Conservation (phyloP, 2,797 vertebrate species). For the Parotocinclus haroldoi region DNA sequence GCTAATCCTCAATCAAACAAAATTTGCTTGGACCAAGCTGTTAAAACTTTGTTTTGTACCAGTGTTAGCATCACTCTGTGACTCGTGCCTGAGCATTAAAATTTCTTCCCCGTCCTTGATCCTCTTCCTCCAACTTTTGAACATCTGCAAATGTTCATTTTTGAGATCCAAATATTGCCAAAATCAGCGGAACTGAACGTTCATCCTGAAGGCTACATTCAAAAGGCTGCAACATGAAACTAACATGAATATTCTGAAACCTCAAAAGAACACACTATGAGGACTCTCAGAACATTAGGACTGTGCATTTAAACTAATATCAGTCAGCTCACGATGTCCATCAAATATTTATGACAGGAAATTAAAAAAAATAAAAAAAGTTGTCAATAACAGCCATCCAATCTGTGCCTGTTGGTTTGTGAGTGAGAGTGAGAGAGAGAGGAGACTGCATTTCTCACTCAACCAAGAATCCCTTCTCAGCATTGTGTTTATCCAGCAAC, state of each 20-base stretch:
- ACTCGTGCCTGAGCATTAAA: conserved; percentile 12
- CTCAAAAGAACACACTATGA: neutral
- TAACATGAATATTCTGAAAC: too few relatives aligned
- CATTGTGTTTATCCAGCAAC: conserved; percentile 12
- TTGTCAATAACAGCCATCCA: neutral
- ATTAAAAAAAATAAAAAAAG: neutral
- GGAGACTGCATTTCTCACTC: neutral
- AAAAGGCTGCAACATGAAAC: conserved; percentile 11
- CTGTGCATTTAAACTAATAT: neutral
- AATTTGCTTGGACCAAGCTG: neutral
- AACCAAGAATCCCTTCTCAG: conserved; percentile 8
- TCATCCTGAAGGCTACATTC: conserved; percentile 9
- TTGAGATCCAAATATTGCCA: conserved; percentile 5
- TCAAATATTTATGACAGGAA: neutral
- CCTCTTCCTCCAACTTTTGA: conserved; percentile 8
- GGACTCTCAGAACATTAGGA: neutral
- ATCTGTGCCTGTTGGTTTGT: too few relatives aligned
- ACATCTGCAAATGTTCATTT: conserved; percentile 2
- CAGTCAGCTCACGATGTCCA: neutral
- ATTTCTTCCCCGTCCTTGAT: neutral
- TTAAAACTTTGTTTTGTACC: conserved; percentile 37
- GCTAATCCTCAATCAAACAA: too few relatives aligned
- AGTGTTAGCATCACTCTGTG: conserved; percentile 11
- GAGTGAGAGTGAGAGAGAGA: too few relatives aligned
- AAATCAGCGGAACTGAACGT: neutral